Percentiles rank a stretch among this genome's conserved stretches.
Conservation (phyloP, 2,113 vertebrate species). For the Agelaius phoeniceus region DNA sequence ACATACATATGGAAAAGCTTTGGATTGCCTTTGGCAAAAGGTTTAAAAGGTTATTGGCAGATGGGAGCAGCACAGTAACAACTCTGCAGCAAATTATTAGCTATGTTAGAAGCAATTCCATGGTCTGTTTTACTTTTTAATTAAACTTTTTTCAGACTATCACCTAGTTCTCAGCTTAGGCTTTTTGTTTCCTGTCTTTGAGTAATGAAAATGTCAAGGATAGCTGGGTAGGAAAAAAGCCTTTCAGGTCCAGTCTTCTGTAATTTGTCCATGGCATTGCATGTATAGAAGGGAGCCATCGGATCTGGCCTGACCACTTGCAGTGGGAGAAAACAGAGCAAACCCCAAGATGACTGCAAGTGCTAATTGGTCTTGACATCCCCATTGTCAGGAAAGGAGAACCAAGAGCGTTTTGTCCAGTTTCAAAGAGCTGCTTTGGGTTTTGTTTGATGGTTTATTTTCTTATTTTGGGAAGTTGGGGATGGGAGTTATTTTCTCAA, state of each 20-base stretch:
- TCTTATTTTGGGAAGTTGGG: neutral
- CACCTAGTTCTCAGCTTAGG: neutral
- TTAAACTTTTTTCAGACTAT: conserved; percentile 3
- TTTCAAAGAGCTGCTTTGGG: conserved; percentile 11
- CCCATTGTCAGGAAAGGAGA: conserved; percentile 24
- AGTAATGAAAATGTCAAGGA: neutral
- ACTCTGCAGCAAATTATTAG: conserved; percentile 38
- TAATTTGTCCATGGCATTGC: neutral
- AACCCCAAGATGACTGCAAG: neutral
- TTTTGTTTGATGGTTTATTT: conserved; percentile 14
- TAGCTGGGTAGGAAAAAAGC: neutral
- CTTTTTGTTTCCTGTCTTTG: conserved; percentile 28
- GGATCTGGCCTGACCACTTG: neutral
- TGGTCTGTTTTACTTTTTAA: conserved; percentile 42
- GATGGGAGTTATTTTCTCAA: neutral
- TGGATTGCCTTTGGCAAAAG: conserved; percentile 31
- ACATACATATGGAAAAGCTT: neutral
- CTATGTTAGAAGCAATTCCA: conserved; percentile 30
- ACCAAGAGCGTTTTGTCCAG: neutral
- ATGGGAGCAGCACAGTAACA: conserved; percentile 21
- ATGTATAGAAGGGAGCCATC: neutral
- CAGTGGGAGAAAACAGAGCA: conserved; percentile 21
- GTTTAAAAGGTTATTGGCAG: conserved; percentile 42
- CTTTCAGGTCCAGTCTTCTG: neutral
- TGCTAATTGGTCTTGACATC: conserved; percentile 41